phyloP scores from a whole-genome alignment of 2,113 vertebrate species.

The Crotalus tigris region DNA sequence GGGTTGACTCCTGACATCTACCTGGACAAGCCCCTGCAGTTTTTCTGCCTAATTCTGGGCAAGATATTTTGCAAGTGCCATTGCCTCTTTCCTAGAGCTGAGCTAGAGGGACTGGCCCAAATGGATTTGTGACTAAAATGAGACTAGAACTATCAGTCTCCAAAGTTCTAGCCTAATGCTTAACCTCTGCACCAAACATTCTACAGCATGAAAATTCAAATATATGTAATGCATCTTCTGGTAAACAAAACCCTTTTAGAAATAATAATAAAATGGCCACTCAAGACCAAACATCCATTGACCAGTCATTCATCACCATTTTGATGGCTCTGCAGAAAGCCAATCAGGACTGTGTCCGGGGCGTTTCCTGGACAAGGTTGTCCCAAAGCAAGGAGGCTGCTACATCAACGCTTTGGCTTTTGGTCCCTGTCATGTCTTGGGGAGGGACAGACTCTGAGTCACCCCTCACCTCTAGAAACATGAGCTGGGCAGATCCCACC shows the following conservation, averaged over 20 bases:
- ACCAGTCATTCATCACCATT: background rate
- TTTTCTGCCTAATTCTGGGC: background rate
- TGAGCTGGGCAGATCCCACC: background rate
- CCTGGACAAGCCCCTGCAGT: background rate
- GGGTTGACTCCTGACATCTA: background rate
- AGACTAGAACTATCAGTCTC: background rate
- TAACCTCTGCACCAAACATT: background rate
- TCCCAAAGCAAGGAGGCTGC: background rate
- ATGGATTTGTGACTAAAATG: background rate
- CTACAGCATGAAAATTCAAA: background rate
- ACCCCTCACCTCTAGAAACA: background rate
- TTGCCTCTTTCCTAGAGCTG: background rate
- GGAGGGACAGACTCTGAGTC: background rate
- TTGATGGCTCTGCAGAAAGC: background rate
- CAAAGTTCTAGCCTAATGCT: background rate
- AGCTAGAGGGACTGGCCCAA: background rate
- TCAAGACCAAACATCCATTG: background rate
- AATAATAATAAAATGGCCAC: background rate
- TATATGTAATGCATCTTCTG: background rate
- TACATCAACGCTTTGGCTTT: background rate
- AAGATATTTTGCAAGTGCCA: background rate
- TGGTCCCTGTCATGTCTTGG: background rate
- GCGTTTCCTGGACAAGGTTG: background rate
- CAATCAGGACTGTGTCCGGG: background rate
- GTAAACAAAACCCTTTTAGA: background rate